phyloP scores from a whole-genome alignment of 2,888 invertebrate species.

The Cremastobaeus sp. region DNA sequence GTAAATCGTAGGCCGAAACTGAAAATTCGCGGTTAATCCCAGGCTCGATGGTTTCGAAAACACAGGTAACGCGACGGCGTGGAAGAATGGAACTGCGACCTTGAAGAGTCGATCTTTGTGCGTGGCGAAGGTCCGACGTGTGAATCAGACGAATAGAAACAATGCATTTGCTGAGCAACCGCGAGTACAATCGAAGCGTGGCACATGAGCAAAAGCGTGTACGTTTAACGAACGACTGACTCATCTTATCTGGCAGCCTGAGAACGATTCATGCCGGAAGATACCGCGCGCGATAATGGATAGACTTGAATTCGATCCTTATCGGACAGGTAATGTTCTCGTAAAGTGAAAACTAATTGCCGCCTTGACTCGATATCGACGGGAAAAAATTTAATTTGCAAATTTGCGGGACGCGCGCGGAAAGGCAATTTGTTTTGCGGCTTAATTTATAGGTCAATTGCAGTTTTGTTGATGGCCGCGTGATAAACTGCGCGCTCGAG shows the following conservation, averaged over 20 bases:
- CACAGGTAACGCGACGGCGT: too few relatives aligned
- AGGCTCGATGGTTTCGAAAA: too few relatives aligned
- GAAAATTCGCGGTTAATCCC: too few relatives aligned
- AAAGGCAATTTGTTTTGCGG: conserved; percentile 25
- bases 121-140: conserved; percentile 17
- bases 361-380: conserved; percentile 36
- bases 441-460: conserved; percentile 36
- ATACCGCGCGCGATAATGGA: conserved; percentile 51
- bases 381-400: conserved; percentile 47
- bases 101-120: conserved; percentile 24
- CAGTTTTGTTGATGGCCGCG: conserved; percentile 18
- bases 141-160: conserved; percentile 50
- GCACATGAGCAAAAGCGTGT: conserved; percentile 46
- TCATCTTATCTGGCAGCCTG: conserved; percentile 54
- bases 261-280: conserved; percentile 58
- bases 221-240: conserved; percentile 55
- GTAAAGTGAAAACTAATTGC: conserved; percentile 61
- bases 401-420: conserved; percentile 23
- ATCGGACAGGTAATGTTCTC: conserved; percentile 53
- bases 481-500: conserved; percentile 17
- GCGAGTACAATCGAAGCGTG: conserved; percentile 32
- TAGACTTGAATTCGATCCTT: conserved; percentile 45
- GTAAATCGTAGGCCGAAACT: conserved; percentile 28
- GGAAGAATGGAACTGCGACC: conserved; percentile 22
- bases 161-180: conserved; percentile 42